phyloP scores from a whole-genome alignment of 1,140 invertebrate species.

The Liolophura sinensis region DNA sequence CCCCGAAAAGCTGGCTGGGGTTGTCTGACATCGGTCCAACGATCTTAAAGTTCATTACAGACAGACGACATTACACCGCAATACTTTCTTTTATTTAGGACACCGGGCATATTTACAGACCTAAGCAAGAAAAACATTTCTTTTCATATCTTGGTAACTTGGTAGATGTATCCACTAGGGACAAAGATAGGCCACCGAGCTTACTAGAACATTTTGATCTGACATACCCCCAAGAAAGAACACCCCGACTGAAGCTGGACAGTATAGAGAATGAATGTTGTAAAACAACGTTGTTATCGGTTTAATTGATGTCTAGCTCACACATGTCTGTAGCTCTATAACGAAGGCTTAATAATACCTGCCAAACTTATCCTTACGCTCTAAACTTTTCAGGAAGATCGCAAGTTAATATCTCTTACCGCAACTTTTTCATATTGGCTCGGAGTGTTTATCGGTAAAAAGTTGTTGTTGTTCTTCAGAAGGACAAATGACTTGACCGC shows the following conservation, averaged over 20 bases:
- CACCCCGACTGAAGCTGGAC: too few species aligned
- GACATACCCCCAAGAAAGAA: not conserved
- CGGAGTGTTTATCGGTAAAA: slow-evolving; percentile 32
- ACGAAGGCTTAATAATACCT: too few species aligned
- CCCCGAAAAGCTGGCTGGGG: slow-evolving; percentile 25
- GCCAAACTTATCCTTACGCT: too few species aligned
- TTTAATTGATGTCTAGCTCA: too few species aligned
- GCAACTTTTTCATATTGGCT: slow-evolving; percentile 19
- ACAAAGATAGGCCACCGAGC: not conserved
- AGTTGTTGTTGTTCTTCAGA: slow-evolving; percentile 42
- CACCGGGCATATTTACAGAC: too few species aligned
- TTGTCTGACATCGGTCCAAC: slow-evolving; percentile 35
- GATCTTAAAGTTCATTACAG: slow-evolving; percentile 4
- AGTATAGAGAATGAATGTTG: too few species aligned
- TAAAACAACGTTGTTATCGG: too few species aligned
- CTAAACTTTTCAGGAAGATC: too few species aligned
- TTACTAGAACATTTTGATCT: not conserved
- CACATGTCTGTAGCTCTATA: too few species aligned
- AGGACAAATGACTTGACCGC: slow-evolving; percentile 48
- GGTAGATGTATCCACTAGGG: not conserved
- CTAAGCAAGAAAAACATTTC: too few species aligned
- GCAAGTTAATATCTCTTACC: slow-evolving; percentile 14
- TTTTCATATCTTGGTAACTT: not conserved
- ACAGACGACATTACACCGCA: not conserved
- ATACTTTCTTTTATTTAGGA: not conserved